Evolutionary conservation across 2,888 invertebrate species (phyloP).

Genomic region (Himalopsyche tibetana): DNA sequence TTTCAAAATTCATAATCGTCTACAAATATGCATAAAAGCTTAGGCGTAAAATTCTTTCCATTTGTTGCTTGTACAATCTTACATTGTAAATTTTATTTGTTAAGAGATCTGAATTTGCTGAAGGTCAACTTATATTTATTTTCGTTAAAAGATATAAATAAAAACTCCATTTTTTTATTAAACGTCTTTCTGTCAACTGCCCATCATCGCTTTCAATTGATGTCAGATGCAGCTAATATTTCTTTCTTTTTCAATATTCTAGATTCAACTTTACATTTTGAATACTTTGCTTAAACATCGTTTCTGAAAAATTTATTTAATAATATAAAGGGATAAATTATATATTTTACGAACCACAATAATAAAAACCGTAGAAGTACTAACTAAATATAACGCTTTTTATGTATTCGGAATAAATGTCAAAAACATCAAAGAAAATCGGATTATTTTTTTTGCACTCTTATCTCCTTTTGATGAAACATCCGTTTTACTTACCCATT

Average conservation of each 20-base stretch:
- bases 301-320: not conserved
- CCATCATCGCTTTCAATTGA: not conserved
- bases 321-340: not conserved
- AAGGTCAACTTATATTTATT: not conserved
- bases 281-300: not conserved
- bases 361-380: not conserved
- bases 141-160: not conserved
- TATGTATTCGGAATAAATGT: not conserved
- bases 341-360: not conserved
- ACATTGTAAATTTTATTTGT: no score
- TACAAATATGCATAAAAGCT: no score
- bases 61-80: no score
- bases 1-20: no score
- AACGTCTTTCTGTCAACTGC: not conserved
- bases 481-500: not conserved
- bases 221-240: not conserved
- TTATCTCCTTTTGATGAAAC: slow-evolving; percentile 12
- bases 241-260: not conserved
- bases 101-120: no score
- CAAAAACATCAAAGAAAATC: slow-evolving; percentile 11
- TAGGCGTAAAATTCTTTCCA: no score
- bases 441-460: slow-evolving; percentile 10
- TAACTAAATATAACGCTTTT: not conserved
- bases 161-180: not conserved
- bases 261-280: not conserved